Evolutionary conservation across 23 tunicate genomes (phyloP), one percentile per base, ranked within the genome.

Genomic region (Styela clava): DNA sequence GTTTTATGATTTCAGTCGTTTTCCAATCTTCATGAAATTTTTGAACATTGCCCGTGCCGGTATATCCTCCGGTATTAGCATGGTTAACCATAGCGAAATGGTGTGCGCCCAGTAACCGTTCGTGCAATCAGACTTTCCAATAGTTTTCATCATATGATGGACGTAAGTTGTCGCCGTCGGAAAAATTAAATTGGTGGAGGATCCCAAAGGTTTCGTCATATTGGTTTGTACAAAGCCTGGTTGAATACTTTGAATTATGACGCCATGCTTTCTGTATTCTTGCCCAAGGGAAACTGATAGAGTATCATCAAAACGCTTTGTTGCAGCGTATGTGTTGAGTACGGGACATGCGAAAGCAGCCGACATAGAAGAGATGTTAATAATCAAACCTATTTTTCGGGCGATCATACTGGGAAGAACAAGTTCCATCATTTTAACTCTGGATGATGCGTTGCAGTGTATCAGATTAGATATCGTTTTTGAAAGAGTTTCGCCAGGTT

Each of bases 361-460:
- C 28, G 89, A 69, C 63, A 73, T 86, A 52, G 95, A 90, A 25
- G 95, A 81, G 24, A 90, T 29, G 36, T 90, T 90, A 24, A 90
- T 31, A 79, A 90, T 82, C 61, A 90, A 71, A 30, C 95, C 95
- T 29, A 26, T 81, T 33, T 81, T 74, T 24, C 74, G 81, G 0
- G 52, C 31, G 2, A 81, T 69, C 86, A 90, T 82, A 1, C 18
- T 52, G 20, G 95, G 95, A 52, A 90, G 31, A 1, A 90, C 79
- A 28, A 81, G 18, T 65, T 85, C 86, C 24, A 76, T 74, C 95
- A 90, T 90, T 29, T 85, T 82, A 20, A 74, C 69, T 12, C 64
- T 76, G 18, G 89, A 85, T 33, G 64, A 74, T 19, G 85, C 68
- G 61, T 90, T 90, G 24, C 85, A 7, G 2, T 73, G 68, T 51